Percentiles rank a stretch among this genome's conserved stretches.
phyloP scores from a whole-genome alignment of 2,797 vertebrate species.

The Anableps anableps region DNA sequence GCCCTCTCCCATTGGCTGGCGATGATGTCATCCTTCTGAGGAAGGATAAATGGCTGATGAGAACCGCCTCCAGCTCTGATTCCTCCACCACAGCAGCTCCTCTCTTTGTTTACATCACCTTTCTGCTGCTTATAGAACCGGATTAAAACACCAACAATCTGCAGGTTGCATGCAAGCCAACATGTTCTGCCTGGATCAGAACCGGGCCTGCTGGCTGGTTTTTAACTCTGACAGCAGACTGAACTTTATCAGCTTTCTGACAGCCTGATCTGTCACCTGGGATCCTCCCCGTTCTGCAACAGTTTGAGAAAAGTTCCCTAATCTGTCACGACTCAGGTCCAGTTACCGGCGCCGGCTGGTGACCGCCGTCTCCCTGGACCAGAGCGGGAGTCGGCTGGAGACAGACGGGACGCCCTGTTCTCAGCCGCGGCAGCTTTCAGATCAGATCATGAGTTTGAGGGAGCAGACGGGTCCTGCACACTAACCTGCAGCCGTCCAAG shows the following conservation, averaged over 20 bases:
- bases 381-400: constrained; percentile 53
- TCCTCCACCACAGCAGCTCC: constrained; percentile 23
- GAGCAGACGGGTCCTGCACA: constrained; percentile 42
- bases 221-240: constrained; percentile 6
- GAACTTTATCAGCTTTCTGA: constrained; percentile 40
- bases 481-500: constrained; percentile 83
- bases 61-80: constrained; percentile 51
- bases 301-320: constrained; percentile 24
- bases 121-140: not conserved
- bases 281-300: constrained; percentile 39
- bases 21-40: constrained; percentile 77
- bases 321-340: constrained; percentile 22
- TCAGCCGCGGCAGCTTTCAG: constrained; percentile 11
- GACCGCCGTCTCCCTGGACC: constrained; percentile 37
- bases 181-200: not conserved
- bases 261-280: constrained; percentile 24
- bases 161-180: not conserved
- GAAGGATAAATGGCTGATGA: constrained; percentile 47
- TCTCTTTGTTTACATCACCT: constrained; percentile 42
- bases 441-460: constrained; percentile 18
- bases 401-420: constrained; percentile 16
- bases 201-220: not conserved
- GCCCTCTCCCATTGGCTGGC: constrained; percentile 67
- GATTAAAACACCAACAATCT: not conserved
- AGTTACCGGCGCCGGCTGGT: constrained; percentile 10